Evolutionary conservation across 2,888 invertebrate species (phyloP).

Genomic region (Allophyes oxyacanthae): DNA sequence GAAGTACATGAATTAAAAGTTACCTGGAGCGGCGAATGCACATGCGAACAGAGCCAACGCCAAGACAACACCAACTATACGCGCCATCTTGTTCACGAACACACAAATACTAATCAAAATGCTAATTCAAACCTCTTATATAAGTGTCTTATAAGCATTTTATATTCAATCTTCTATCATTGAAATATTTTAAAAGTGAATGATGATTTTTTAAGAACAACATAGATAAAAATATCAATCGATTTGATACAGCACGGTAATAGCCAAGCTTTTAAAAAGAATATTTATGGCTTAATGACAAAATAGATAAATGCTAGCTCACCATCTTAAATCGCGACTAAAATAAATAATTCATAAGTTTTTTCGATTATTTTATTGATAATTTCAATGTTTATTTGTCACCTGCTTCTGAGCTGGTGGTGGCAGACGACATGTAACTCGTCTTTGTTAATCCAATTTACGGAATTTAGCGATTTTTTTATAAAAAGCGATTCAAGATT

Average conservation of each 20-base stretch:
- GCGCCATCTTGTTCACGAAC: conserved; percentile 8
- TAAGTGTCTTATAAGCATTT: background rate
- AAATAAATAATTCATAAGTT: background rate
- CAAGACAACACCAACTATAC: conserved; percentile 5
- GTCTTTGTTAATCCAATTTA: background rate
- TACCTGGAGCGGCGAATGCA: conserved; percentile 13
- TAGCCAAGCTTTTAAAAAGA: background rate
- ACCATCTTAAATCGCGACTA: background rate
- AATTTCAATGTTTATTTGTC: too few relatives aligned
- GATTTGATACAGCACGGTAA: too few relatives aligned
- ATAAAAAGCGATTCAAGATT: background rate
- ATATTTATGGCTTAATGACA: background rate
- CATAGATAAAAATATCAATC: too few relatives aligned
- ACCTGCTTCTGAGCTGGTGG: conserved; percentile 8
- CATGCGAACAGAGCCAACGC: conserved; percentile 5
- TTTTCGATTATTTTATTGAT: background rate
- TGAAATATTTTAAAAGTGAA: background rate
- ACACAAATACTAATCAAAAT: conserved; percentile 14
- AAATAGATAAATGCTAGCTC: background rate
- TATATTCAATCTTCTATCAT: background rate
- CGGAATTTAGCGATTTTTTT: background rate
- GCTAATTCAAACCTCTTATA: background rate
- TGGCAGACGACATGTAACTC: background rate
- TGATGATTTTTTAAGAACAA: too few relatives aligned
- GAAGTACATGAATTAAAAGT: background rate